A percentile compares a stretch with the other conserved stretches of the same genome.
phyloP scores from a whole-genome alignment of 2,888 invertebrate genomes.

The Andrena praecox region DNA sequence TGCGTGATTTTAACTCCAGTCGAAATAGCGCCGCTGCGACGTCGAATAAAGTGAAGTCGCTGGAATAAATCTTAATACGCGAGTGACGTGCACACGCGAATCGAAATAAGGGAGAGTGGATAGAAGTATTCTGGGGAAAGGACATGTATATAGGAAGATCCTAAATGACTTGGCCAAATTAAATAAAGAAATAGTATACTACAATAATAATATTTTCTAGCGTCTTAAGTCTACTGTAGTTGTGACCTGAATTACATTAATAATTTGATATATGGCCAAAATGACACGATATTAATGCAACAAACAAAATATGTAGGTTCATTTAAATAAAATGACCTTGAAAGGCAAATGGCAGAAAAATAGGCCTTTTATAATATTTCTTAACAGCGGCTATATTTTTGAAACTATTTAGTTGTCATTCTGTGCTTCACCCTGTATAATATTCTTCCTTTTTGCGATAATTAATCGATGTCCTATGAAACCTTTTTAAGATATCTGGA shows the following conservation, averaged over 20 bases:
- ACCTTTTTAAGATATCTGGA: not conserved
- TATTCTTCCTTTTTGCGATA: no score
- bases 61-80: constrained; percentile 31
- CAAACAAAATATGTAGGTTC: no score
- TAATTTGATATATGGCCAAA: no score
- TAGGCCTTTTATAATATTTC: no score
- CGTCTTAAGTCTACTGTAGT: no score
- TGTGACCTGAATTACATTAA: no score
- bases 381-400: no score
- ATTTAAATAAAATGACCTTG: not conserved
- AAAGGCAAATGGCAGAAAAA: not conserved
- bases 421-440: no score
- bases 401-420: no score
- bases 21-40: constrained; percentile 19
- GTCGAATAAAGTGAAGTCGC: constrained; percentile 20
- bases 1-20: constrained; percentile 2
- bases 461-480: not conserved
- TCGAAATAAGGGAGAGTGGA: not conserved
- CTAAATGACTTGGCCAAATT: not conserved
- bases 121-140: constrained; percentile 1
- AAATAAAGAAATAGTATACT: not conserved
- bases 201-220: not conserved
- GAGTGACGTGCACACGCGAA: not conserved
- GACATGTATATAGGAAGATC: not conserved
- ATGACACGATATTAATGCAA: no score